These are phyloP conservation scores for Drosophila ezoana DNA, from an alignment of 2,888 invertebrate genomes.

Conservation along the genomic window DNA sequence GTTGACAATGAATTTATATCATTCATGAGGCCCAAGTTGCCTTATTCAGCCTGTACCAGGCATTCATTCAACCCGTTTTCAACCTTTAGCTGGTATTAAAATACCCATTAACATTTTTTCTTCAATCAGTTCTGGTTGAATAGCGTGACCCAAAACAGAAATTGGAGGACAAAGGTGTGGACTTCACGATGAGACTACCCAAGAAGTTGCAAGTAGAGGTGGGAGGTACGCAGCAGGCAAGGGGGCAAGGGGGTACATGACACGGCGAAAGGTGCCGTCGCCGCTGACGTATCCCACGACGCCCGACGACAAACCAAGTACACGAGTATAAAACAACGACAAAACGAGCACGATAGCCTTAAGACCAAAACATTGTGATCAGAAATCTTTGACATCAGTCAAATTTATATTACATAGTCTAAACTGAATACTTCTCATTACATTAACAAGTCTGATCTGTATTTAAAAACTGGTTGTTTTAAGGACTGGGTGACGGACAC, in stretches of 20 bases:
- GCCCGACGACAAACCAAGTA: constrained; percentile 36
- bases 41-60: no score
- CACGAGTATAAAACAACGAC: constrained; percentile 27
- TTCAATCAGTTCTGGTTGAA: constrained; percentile 34
- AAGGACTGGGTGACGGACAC: no score
- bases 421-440: no score
- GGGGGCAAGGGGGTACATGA: constrained; percentile 16
- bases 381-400: not conserved
- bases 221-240: constrained; percentile 42
- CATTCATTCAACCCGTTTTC: not conserved
- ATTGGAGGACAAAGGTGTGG: constrained; percentile 29
- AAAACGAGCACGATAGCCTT: constrained; percentile 60
- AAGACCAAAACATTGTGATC: constrained; percentile 38
- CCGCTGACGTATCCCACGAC: constrained; percentile 25
- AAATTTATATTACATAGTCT: no score
- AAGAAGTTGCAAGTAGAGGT: constrained; percentile 60
- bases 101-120: constrained; percentile 5
- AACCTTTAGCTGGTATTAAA: constrained; percentile 5
- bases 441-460: no score
- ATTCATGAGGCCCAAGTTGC: no score
- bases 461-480: no score
- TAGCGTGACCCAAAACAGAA: constrained; percentile 73
- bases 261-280: constrained; percentile 46
- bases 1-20: not conserved
- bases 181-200: constrained; percentile 39